Evolutionary conservation across 1,140 invertebrate species (phyloP).

Genomic region (Lepidurus apus): DNA sequence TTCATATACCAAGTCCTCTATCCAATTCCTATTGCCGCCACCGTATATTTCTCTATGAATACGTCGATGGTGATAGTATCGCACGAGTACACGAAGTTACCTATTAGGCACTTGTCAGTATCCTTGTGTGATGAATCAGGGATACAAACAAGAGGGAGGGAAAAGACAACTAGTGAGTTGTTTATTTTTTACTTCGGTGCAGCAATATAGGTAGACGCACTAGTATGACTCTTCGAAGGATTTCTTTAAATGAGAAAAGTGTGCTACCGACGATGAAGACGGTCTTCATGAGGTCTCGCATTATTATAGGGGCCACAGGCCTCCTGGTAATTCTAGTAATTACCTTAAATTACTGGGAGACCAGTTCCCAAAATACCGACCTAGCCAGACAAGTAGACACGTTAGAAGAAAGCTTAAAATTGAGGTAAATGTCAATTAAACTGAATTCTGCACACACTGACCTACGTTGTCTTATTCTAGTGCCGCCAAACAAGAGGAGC

Average conservation of each 20-base stretch:
- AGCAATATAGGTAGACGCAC: background rate
- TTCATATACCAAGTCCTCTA: no score
- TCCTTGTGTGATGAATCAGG: background rate
- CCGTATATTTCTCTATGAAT: no score
- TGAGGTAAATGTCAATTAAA: conserved; percentile 25
- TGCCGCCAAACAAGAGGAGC: conserved; percentile 28
- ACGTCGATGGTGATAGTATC: no score
- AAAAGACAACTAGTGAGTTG: background rate
- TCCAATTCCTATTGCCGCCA: no score
- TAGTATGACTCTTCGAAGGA: background rate
- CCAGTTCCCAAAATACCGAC: conserved; percentile 30
- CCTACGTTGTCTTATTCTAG: background rate
- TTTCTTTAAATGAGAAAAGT: background rate
- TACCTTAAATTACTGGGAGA: conserved; percentile 25
- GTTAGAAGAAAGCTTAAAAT: conserved; percentile 31
- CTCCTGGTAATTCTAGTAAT: conserved; percentile 8
- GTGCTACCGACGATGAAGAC: background rate
- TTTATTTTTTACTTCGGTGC: background rate
- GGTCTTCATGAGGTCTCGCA: background rate
- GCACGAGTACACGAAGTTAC: no score
- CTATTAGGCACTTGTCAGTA: background rate
- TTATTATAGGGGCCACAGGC: background rate
- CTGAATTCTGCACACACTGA: background rate
- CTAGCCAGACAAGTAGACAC: conserved; percentile 22
- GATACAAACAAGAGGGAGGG: background rate